Evolutionary conservation across 2,888 invertebrate species (phyloP).

Genomic region (Trileptium ribeirensis): DNA sequence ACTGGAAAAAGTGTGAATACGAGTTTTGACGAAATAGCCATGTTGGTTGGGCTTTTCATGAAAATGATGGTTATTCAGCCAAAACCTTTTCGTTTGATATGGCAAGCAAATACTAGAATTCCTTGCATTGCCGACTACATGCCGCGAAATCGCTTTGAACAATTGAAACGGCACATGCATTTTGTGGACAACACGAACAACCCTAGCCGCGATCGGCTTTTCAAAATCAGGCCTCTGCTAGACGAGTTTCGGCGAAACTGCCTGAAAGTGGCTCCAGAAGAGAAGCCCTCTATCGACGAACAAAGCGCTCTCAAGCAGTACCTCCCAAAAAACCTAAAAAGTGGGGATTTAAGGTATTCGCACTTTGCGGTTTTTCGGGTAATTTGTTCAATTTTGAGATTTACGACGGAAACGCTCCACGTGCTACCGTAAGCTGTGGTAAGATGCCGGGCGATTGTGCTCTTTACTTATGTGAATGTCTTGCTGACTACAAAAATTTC

Average conservation of each 20-base stretch:
- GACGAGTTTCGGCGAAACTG: background rate
- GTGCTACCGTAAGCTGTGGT: background rate
- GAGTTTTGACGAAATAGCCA: background rate
- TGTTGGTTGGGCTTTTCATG: background rate
- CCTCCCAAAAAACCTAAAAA: constrained; percentile 4
- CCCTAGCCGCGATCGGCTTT: background rate
- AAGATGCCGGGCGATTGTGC: background rate
- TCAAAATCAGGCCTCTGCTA: background rate
- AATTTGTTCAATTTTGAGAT: constrained; percentile 44
- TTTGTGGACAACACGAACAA: background rate
- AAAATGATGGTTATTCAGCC: background rate
- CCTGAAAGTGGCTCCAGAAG: background rate
- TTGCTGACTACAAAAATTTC: constrained; percentile 36
- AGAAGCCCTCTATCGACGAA: background rate
- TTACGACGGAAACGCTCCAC: constrained; percentile 39
- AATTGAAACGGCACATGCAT: background rate
- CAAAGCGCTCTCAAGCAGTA: background rate
- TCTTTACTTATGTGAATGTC: constrained; percentile 23
- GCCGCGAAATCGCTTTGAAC: background rate
- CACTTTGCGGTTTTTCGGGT: constrained; percentile 40
- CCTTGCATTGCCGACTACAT: background rate
- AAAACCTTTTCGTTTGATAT: background rate
- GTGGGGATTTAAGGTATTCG: constrained; percentile 37
- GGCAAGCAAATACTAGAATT: background rate
- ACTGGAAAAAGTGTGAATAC: background rate